Base-by-base conservation (phyloP, 2,888 invertebrate species). In the Pantelozetes paolii region DNA sequence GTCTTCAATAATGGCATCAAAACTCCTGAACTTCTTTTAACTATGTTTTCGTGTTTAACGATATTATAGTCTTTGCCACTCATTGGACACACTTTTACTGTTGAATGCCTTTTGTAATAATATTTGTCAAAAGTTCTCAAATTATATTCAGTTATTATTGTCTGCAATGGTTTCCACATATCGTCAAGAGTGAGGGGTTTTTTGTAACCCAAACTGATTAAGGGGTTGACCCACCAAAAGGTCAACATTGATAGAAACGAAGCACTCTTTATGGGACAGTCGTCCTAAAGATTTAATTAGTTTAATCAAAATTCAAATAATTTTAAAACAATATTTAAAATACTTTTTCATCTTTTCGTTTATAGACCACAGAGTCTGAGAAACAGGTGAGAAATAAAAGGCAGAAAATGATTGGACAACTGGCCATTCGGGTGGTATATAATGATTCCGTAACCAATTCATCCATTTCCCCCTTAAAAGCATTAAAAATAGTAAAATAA, bases 301-400 rank as follows among this genome's bases (percentile, higher is more conserved):
- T 23, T 36, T 13, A 30, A 9, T 59, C 32, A 23, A 57, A 57
- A 15, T 32, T 40, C 6, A 23, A 54, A 18, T 18, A 2, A 54
- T 26, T 54, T 26, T 30, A 30, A 1, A 20, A 2, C 20, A 28
- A 15, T 2, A 57, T 57, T 30, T 23, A 9, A 13, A 64, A 69
- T 69, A 69, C 69, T 26, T 69, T 69, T 45, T 69, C 26, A 26
- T 54, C 23, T 2, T 36, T 42, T 26, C 11, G 2, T 26, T 50
- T 71, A 48, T 48, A 1, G 28, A 59, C 89, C 77, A 87, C 85
- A 71, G 87, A 84, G 82, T 94, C 94, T 45, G 89, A 89, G 79
- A 92, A 89, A 81, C 90, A 92, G 81, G 91, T 91, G 36, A 92
- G 83, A 73, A 92, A 76, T 76, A 92, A 86, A n/a, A 40, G 42